A percentile compares a stretch with the other conserved stretches of the same genome.
These are phyloP conservation scores for Drepana falcataria DNA, from an alignment of 2,888 invertebrate species.

Conservation along the genomic window DNA sequence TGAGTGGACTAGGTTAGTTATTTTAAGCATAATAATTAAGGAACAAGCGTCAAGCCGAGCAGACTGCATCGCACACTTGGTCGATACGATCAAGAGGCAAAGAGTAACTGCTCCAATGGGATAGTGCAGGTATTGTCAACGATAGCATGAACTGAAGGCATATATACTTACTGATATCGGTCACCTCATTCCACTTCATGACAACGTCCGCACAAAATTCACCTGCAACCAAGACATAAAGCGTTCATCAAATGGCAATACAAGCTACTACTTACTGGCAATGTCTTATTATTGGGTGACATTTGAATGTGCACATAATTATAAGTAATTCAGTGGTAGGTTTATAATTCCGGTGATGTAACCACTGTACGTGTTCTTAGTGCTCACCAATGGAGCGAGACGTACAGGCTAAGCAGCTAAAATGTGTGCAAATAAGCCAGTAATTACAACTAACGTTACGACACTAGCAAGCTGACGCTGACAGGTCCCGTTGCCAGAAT, in stretches of 20 bases:
- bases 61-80: no score
- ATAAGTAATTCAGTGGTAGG: no score
- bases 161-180: conserved; percentile 66
- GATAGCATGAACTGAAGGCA: neutral
- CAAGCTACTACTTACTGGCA: no score
- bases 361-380: no score
- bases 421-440: neutral
- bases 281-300: neutral
- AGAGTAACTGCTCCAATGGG: no score
- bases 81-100: no score
- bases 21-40: no score
- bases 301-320: neutral
- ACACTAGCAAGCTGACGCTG: conserved; percentile 10
- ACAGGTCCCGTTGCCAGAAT: conserved; percentile 12
- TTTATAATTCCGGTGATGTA: no score
- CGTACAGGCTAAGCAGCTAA: neutral
- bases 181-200: conserved; percentile 76
- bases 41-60: no score
- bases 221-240: conserved; percentile 47
- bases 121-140: neutral
- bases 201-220: conserved; percentile 72
- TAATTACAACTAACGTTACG: conserved; percentile 3
- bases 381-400: no score
- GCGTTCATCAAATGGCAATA: no score
- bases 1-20: no score